Conservation (phyloP, 92 coral and sea anemone species). For the Heteractis magnifica region DNA sequence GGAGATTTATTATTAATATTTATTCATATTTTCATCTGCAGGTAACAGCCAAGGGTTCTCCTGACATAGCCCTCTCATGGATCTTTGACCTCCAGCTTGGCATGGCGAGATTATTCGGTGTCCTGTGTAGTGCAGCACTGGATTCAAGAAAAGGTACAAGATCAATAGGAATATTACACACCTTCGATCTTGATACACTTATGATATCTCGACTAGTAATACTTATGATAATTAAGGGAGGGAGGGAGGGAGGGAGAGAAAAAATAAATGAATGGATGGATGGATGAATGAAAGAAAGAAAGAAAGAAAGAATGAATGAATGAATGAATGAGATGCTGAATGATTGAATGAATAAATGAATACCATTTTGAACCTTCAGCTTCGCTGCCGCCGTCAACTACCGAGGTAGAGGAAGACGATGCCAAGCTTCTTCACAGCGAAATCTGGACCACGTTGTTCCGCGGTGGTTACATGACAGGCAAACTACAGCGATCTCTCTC, state of each 20-base stretch:
- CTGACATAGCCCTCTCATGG: constrained; percentile 96
- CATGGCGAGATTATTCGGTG: constrained; percentile 95
- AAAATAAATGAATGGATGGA: not conserved
- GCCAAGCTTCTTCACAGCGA: constrained; percentile 87
- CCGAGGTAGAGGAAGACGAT: constrained; percentile 73
- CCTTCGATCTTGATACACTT: too few species aligned
- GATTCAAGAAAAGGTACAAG: constrained; percentile 71
- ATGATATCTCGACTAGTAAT: too few species aligned
- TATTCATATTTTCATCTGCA: not conserved
- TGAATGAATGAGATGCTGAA: too few species aligned
- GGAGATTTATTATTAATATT: not conserved
- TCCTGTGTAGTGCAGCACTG: constrained; percentile 89
- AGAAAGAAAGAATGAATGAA: not conserved
- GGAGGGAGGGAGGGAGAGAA: not conserved
- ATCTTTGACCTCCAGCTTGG: constrained; percentile 97
- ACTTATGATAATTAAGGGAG: not conserved
- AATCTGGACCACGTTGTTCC: constrained; percentile 93
- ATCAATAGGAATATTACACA: not conserved
- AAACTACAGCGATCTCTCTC: constrained; percentile 96
- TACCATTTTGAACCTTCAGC: constrained; percentile 24
- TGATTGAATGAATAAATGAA: not conserved
- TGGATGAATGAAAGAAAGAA: not conserved
- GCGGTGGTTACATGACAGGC: constrained; percentile 96
- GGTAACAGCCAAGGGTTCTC: constrained; percentile 97
- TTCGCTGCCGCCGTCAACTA: constrained; percentile 57